These are phyloP conservation scores for Galagoides demidoff DNA, from an alignment of 2,797 vertebrate genomes.

Conservation along the genomic window DNA sequence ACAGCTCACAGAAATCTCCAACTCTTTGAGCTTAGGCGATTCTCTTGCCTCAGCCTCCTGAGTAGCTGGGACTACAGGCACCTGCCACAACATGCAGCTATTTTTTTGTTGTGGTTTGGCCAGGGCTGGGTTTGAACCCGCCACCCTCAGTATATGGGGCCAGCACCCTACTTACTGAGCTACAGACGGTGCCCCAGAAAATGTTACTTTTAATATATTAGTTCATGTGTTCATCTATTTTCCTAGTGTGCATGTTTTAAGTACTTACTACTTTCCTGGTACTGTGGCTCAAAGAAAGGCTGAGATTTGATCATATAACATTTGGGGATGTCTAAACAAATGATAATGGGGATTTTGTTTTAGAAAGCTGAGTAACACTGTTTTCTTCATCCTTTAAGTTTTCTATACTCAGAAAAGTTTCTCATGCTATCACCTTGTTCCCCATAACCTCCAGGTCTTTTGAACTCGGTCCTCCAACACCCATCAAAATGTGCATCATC, in stretches of 20 bases:
- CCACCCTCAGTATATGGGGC: no score
- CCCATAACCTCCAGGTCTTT: rapidly evolving
- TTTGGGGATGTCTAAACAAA: background rate
- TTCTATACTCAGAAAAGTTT: background rate
- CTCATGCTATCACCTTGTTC: background rate
- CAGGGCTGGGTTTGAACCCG: no score
- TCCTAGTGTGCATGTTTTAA: background rate
- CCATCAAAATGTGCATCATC: background rate
- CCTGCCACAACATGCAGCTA: no score
- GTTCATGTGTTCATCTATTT: background rate
- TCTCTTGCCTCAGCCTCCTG: no score
- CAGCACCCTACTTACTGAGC: no score
- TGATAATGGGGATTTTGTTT: background rate
- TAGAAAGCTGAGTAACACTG: background rate
- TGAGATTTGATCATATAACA: background rate
- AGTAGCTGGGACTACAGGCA: no score
- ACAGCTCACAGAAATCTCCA: no score
- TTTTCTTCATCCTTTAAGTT: background rate
- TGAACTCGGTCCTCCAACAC: background rate
- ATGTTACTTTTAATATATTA: background rate
- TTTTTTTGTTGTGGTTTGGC: no score
- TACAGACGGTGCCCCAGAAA: no score
- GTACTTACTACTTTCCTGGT: background rate
- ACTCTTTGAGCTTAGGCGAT: no score
- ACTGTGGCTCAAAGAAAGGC: no score